A percentile compares a stretch with the other conserved stretches of the same genome.
These are phyloP conservation scores for Parasteatoda tepidariorum DNA, from an alignment of 1,140 invertebrate species.

Conservation along the genomic window DNA sequence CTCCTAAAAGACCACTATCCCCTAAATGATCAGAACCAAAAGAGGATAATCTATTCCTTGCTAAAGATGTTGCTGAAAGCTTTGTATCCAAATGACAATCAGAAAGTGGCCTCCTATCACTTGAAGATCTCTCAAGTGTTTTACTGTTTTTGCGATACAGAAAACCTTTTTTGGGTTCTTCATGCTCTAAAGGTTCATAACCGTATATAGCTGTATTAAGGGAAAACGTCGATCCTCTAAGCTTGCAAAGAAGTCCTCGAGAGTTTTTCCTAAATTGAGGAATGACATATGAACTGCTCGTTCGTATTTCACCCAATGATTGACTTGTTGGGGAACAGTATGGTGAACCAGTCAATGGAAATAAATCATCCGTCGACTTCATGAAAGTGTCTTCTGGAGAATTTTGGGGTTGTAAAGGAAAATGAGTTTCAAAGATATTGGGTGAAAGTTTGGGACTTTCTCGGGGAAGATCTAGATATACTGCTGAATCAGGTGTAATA, in stretches of 20 bases:
- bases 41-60: background rate
- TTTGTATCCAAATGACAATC: constrained; percentile 27
- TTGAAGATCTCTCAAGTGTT: constrained; percentile 24
- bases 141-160: background rate
- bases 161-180: background rate
- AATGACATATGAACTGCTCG: constrained; percentile 23
- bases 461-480: constrained; percentile 61
- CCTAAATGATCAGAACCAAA: constrained; percentile 1
- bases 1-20: constrained; percentile 53
- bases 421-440: background rate
- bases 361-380: constrained; percentile 34
- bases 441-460: background rate
- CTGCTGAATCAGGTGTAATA: constrained; percentile 64
- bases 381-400: constrained; percentile 14
- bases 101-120: constrained; percentile 28
- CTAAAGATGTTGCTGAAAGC: background rate
- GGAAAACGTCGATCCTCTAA: constrained; percentile 60
- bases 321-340: constrained; percentile 50
- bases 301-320: constrained; percentile 50
- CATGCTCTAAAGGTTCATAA: constrained; percentile 57
- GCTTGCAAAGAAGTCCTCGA: constrained; percentile 39
- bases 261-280: constrained; percentile 27
- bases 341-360: constrained; percentile 9
- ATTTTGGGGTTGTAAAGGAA: background rate
- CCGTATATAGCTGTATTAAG: constrained; percentile 53